Percentiles rank a stretch among this genome's conserved stretches.
These are phyloP conservation scores for Sphaeridia pumilis DNA, from an alignment of 2,888 invertebrate species.

Conservation along the genomic window DNA sequence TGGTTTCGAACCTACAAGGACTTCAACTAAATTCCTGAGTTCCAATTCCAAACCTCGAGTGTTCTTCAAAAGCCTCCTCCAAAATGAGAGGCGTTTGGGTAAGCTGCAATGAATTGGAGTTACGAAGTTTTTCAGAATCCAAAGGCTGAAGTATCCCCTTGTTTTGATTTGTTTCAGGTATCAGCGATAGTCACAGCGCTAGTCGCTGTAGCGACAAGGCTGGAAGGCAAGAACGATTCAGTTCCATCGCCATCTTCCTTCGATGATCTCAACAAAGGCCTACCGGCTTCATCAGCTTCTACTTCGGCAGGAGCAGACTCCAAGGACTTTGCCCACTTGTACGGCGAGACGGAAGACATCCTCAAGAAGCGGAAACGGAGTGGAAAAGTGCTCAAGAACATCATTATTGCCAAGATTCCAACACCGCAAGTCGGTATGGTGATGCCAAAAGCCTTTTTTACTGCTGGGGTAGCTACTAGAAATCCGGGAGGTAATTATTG, in stretches of 20 bases:
- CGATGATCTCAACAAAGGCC: background rate
- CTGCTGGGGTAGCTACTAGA: slow-evolving; percentile 10
- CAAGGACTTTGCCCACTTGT: too few species aligned
- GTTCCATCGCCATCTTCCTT: background rate
- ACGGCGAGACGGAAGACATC: slow-evolving; percentile 1
- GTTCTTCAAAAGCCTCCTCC: too few species aligned
- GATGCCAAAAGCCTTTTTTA: slow-evolving; percentile 9
- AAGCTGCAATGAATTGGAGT: background rate
- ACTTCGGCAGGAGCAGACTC: background rate
- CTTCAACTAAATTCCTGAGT: too few species aligned
- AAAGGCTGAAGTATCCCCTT: background rate
- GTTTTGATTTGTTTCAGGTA: too few species aligned
- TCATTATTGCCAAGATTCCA: slow-evolving; percentile 9
- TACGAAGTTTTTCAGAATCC: background rate
- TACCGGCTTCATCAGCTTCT: background rate
- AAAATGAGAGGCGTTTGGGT: background rate
- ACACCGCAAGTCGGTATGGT: slow-evolving; percentile 6
- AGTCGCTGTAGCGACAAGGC: background rate
- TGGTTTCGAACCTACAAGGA: too few species aligned
- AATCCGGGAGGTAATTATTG: slow-evolving; percentile 4
- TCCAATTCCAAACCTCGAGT: too few species aligned
- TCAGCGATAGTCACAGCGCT: background rate
- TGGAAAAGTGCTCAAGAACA: slow-evolving; percentile 9
- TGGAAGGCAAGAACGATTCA: background rate
- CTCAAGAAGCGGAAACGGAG: background rate